A percentile compares a stretch with the other conserved stretches of the same genome.
These are phyloP conservation scores for Takifugu ocellatus DNA, from an alignment of 2,797 vertebrate species.

Conservation along the genomic window DNA sequence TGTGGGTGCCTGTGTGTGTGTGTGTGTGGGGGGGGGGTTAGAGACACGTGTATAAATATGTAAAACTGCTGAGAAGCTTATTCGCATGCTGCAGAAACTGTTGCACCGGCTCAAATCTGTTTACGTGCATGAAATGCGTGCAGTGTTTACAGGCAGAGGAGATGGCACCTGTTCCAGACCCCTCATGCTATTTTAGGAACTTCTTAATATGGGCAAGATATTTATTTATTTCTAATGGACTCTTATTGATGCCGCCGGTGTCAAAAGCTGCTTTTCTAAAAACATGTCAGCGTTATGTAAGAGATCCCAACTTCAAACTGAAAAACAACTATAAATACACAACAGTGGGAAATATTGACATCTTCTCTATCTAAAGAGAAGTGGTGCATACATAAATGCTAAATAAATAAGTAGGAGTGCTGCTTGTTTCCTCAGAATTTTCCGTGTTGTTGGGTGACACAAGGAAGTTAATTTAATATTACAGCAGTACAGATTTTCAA, in stretches of 20 bases:
- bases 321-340: conserved; percentile 18
- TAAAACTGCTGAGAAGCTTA: conserved; percentile 20
- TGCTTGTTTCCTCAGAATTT: not conserved
- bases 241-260: conserved; percentile 47
- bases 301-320: conserved; percentile 5
- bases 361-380: not conserved
- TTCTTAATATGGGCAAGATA: conserved; percentile 83
- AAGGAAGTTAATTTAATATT: conserved; percentile 1
- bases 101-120: conserved; percentile 46
- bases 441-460: conserved; percentile 5
- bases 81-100: conserved; percentile 2
- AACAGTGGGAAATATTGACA: conserved; percentile 3
- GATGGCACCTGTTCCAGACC: conserved; percentile 88
- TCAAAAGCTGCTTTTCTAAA: conserved; percentile 34
- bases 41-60: too few species aligned
- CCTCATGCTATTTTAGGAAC: conserved; percentile 87
- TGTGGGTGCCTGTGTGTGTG: too few species aligned
- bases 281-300: conserved; percentile 20
- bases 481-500: not conserved
- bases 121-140: conserved; percentile 74
- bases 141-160: conserved; percentile 76
- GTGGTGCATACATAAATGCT: conserved; percentile 1
- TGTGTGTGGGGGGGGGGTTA: too few species aligned
- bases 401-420: not conserved
- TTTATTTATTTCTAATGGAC: conserved; percentile 77